Evolutionary conservation across 2,797 vertebrate genomes (phyloP), one percentile per base, ranked within the genome.

Genomic region (Nannoperca australis): DNA sequence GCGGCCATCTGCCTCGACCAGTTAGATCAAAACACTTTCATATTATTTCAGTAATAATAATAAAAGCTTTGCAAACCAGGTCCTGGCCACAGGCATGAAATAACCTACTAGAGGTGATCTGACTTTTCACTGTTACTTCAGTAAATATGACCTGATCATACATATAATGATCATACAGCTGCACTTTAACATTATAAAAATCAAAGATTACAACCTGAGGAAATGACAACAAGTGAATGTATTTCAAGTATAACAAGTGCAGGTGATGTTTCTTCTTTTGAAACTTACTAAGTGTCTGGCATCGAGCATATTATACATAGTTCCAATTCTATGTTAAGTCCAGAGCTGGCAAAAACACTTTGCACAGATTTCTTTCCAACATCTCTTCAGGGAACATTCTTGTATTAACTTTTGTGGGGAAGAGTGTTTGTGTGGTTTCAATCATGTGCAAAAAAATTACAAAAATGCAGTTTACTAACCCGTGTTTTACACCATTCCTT

Each of bases 381-480:
- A 67, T 0, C 32, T 71, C 12, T 49, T 36, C 18, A n/a, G 5
- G 9, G 45, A 66, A 85, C 54, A 63, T 85, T 67, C 53, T 60
- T 77, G 24, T 30, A 44, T 51, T 18, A 34, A 55, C 17, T 17
- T 49, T 15, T 42, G 2, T 0, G 13, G 13, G 15, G 32, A 44
- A 61, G n/a, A 42, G 6, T 18, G 10, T 30, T 30, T 10, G 32
- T 73, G 34, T 51, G 18, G 22, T 30, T 54, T 73, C n/a, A 66
- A 18, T 51, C 27, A 11, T 12, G 20, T 69, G 22, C 1, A 44
- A 44, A 45, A 6, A 68, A 49, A 5, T 0, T 4, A 17, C 6
- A 32, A 4, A 36, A 20, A 5, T 40, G 0, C 0, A 34, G 0
- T 1, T 45, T 7, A 15, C 1, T 14, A 30, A 56, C 30, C 9